Base-by-base conservation (phyloP, 1,140 invertebrate species). In the Hyles euphorbiae region DNA sequence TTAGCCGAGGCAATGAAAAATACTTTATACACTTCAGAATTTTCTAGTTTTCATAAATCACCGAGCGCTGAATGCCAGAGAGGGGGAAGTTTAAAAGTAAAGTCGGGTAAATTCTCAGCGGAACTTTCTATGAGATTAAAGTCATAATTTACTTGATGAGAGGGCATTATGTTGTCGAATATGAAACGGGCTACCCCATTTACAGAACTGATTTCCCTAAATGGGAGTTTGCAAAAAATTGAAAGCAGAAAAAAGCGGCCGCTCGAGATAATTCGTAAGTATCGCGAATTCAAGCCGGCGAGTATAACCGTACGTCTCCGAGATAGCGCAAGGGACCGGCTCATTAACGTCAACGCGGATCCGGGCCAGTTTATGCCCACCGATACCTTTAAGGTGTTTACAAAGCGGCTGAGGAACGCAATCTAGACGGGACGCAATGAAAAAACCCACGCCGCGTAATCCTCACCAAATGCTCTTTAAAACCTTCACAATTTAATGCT, bases 11-110 rank as follows among this genome's bases (percentile, higher is more conserved):
- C 68, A 79, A 76, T 76, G 76, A 83, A 83, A 84, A 82, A 80
- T 83, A 78, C 76, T 77, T 81, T 76, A 74, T 40, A 40, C 64
- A 69, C 76, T 83, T 79, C 70, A 75, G 70, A 87, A 77, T 81
- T 81, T 83, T 81, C 36, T 82, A 85, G 76, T 85, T 85, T 83
- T 74, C 79, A 87, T 87, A 87, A 87, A 87, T 87, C 79, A 85
- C 73, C 63, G 66, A 75, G 76, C 72, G 71, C 65, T 83, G 80
- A 81, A 83, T 78, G 76, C 69, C 68, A 71, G 74, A 65, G 72
- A 83, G 83, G 75, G 36, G 8, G 36, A 40, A 40, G 36, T 40
- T 40, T 40, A 40, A 40, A 40, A 40, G 36, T 40, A 40, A 40
- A 40, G 36, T 40, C 36, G 36, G 36, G 36, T 40, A 40, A 40